These are phyloP conservation scores for Coregonus ussuriensis DNA, from an alignment of 2,797 vertebrate genomes.

Conservation along the genomic window DNA sequence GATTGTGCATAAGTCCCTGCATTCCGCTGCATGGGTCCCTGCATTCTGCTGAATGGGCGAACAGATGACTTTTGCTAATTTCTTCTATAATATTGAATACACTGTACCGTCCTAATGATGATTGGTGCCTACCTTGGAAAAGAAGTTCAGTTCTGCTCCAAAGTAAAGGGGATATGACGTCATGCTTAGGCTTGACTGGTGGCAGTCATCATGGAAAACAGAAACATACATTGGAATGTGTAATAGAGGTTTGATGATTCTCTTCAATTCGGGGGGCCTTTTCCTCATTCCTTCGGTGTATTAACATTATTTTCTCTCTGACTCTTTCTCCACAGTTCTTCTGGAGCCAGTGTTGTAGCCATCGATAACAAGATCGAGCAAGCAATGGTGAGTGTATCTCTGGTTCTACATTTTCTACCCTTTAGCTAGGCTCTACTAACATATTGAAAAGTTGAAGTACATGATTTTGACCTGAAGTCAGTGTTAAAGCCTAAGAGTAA, in stretches of 20 bases:
- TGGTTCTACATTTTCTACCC: conserved; percentile 53
- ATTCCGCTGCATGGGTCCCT: too few species aligned
- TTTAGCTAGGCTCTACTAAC: background rate
- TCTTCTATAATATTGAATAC: too few species aligned
- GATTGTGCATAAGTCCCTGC: too few species aligned
- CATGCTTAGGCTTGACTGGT: background rate
- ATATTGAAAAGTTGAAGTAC: too few species aligned
- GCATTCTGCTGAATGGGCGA: too few species aligned
- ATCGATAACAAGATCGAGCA: conserved; percentile 99
- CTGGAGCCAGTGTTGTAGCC: conserved; percentile 92
- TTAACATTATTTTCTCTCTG: conserved; percentile 21
- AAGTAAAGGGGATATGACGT: background rate
- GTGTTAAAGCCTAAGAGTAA: background rate
- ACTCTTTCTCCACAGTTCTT: conserved; percentile 77
- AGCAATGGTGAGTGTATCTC: conserved; percentile 90
- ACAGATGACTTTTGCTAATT: too few species aligned
- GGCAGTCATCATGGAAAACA: conserved; percentile 4
- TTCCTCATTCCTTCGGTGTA: background rate
- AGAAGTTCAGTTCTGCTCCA: background rate
- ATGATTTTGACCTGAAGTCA: background rate
- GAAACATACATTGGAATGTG: background rate
- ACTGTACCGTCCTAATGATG: too few species aligned
- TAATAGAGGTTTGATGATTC: background rate
- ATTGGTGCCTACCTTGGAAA: background rate
- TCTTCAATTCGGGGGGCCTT: background rate